phyloP scores from a whole-genome alignment of 2,113 vertebrate species.

The Columba livia region DNA sequence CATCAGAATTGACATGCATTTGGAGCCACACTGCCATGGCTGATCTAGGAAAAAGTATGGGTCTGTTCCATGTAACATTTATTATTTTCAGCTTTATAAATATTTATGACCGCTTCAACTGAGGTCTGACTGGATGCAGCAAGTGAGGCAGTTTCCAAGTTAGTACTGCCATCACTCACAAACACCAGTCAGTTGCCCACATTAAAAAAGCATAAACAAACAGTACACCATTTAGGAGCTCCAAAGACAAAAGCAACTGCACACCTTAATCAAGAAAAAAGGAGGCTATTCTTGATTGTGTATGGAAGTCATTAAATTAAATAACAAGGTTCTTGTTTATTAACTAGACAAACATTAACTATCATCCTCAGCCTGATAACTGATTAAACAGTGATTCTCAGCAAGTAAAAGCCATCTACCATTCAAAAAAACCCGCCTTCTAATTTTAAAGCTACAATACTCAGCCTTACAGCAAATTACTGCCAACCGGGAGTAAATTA shows the following conservation, averaged over 20 bases:
- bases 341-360: background rate
- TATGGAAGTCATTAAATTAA: background rate
- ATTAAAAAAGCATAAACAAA: background rate
- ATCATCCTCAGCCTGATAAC: background rate
- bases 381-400: background rate
- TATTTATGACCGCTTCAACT: background rate
- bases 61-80: background rate
- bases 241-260: background rate
- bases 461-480: background rate
- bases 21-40: background rate
- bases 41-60: background rate
- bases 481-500: background rate
- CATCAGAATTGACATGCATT: background rate
- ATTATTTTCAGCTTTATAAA: background rate
- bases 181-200: background rate
- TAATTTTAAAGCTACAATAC: background rate
- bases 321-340: background rate
- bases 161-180: background rate
- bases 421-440: background rate
- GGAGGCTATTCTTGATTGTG: background rate
- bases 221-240: background rate
- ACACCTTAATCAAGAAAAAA: background rate
- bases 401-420: background rate
- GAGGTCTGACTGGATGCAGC: background rate
- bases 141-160: background rate